Evolutionary conservation across 2,888 invertebrate species (phyloP).

Genomic region (Antitype chi): DNA sequence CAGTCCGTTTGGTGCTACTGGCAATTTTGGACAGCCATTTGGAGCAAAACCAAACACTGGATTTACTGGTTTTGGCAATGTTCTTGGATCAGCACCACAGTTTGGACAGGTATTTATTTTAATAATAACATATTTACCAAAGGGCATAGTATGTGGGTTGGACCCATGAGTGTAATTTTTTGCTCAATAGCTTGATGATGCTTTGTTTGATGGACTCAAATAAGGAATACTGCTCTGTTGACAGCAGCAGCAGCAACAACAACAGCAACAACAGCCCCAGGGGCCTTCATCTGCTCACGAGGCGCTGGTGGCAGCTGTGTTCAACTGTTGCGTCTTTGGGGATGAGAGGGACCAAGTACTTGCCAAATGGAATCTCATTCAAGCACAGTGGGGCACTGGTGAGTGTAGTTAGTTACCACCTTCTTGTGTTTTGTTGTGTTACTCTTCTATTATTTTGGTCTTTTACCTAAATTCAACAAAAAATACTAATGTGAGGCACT

Average conservation of each 20-base stretch:
- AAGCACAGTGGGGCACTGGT: slow-evolving; percentile 97
- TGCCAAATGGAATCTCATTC: slow-evolving; percentile 98
- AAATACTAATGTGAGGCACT: background rate
- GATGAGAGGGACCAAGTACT: slow-evolving; percentile 98
- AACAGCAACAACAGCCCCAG: slow-evolving; percentile 87
- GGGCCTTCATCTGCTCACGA: slow-evolving; percentile 92
- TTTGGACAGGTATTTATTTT: slow-evolving; percentile 85
- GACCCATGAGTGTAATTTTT: background rate
- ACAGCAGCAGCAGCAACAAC: slow-evolving; percentile 56
- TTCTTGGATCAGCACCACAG: slow-evolving; percentile 81
- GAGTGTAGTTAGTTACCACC: slow-evolving; percentile 68
- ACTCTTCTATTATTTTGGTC: background rate
- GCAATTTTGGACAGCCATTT: slow-evolving; percentile 86
- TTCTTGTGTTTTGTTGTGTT: background rate
- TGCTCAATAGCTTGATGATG: background rate
- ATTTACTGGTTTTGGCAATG: slow-evolving; percentile 87
- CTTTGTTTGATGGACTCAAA: background rate
- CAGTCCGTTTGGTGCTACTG: slow-evolving; percentile 79
- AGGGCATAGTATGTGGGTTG: background rate
- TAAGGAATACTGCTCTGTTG: background rate
- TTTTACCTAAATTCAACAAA: background rate
- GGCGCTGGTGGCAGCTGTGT: slow-evolving; percentile 93
- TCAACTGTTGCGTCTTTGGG: slow-evolving; percentile 96
- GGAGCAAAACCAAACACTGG: slow-evolving; percentile 85
- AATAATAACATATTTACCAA: background rate